These are phyloP conservation scores for Phragmatobia fuliginosa DNA, from an alignment of 2,888 invertebrate species.

Conservation along the genomic window DNA sequence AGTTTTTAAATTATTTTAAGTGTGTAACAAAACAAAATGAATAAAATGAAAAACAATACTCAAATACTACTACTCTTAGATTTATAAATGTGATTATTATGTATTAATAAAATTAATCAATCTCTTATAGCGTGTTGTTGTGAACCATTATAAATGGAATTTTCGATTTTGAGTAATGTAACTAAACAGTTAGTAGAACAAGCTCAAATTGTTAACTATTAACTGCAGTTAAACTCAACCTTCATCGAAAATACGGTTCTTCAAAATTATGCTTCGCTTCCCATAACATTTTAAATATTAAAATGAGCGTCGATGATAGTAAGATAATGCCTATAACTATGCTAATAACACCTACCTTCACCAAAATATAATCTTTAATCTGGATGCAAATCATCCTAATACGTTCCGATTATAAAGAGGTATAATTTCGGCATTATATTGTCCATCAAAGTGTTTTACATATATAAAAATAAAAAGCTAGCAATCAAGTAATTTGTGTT, in stretches of 20 bases:
- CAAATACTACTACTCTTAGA: not conserved
- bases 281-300: constrained; percentile 79
- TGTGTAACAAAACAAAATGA: no score
- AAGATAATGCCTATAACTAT: constrained; percentile 84
- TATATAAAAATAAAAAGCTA: constrained; percentile 82
- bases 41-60: not conserved
- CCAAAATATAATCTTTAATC: constrained; percentile 86
- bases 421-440: constrained; percentile 86
- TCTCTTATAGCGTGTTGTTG: not conserved
- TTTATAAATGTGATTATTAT: not conserved
- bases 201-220: constrained; percentile 60
- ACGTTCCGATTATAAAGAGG: constrained; percentile 84
- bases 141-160: not conserved
- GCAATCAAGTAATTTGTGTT: constrained; percentile 85
- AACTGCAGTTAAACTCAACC: constrained; percentile 61
- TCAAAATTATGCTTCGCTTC: constrained; percentile 73
- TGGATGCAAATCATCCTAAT: constrained; percentile 86
- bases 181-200: constrained; percentile 57
- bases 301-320: constrained; percentile 81
- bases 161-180: constrained; percentile 31
- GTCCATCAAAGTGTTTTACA: constrained; percentile 86
- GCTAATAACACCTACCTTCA: constrained; percentile 84
- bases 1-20: not conserved
- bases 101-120: not conserved
- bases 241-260: constrained; percentile 69